These are phyloP conservation scores for Cynodonichthys magdalenae DNA, from an alignment of 2,797 vertebrate genomes.

Conservation along the genomic window DNA sequence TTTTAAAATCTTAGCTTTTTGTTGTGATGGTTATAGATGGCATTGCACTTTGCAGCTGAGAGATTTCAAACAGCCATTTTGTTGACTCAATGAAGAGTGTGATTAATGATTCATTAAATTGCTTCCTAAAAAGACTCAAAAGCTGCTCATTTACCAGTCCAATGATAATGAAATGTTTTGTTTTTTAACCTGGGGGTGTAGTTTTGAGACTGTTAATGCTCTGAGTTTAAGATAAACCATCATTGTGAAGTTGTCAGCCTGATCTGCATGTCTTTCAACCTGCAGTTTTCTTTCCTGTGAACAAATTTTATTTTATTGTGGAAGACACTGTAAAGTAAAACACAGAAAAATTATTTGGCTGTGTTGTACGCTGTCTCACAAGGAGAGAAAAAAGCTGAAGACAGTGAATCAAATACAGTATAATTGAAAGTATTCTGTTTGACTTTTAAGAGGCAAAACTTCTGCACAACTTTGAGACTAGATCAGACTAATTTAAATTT, in stretches of 20 bases:
- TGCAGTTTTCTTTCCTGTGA: neutral
- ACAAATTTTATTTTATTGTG: too few species aligned
- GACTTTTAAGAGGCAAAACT: too few species aligned
- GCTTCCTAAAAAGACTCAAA: constrained; percentile 44
- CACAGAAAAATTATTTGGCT: too few species aligned
- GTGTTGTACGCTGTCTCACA: too few species aligned
- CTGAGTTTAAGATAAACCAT: constrained; percentile 43
- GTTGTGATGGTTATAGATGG: constrained; percentile 10
- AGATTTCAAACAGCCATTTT: constrained; percentile 14
- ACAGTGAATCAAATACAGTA: too few species aligned
- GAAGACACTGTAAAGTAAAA: too few species aligned
- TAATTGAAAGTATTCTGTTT: too few species aligned
- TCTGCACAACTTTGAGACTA: too few species aligned
- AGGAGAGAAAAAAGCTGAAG: too few species aligned
- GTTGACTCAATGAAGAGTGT: constrained; percentile 35
- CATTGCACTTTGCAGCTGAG: constrained; percentile 10
- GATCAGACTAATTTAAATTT: too few species aligned
- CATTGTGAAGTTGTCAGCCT: constrained; percentile 53
- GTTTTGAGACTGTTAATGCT: constrained; percentile 30
- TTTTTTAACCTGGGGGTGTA: constrained; percentile 39
- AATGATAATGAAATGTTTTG: constrained; percentile 51
- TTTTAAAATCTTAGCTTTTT: constrained; percentile 14
- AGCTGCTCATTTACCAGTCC: constrained; percentile 47
- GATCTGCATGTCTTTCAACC: constrained; percentile 47
- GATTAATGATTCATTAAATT: constrained; percentile 55